Percentiles rank a stretch among this genome's conserved stretches.
Conservation (phyloP, 2,888 invertebrate genomes). For the Machimus atricapillus region DNA sequence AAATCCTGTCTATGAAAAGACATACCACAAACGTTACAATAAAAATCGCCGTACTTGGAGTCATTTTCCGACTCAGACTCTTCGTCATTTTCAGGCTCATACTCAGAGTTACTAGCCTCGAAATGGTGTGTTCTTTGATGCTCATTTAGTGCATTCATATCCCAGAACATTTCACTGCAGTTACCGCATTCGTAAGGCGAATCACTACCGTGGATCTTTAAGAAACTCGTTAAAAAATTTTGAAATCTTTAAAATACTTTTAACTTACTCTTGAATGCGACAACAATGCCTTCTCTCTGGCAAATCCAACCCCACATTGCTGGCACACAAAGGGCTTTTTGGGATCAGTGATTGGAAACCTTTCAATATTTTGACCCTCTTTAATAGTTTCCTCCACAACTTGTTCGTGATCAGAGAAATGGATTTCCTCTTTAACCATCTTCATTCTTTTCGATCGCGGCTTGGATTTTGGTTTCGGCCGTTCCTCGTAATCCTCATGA, state of each 20-base stretch:
- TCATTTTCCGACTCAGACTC: conserved; percentile 68
- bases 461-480: conserved; percentile 31
- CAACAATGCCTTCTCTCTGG: conserved; percentile 80
- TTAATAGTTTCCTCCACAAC: not conserved
- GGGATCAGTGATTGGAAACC: conserved; percentile 71
- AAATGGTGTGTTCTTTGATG: conserved; percentile 70
- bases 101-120: conserved; percentile 62
- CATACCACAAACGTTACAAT: conserved; percentile 78
- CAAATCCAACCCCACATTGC: conserved; percentile 78
- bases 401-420: conserved; percentile 11
- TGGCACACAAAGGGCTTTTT: conserved; percentile 83
- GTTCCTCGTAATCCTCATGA: conserved; percentile 49
- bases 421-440: conserved; percentile 43
- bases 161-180: conserved; percentile 86
- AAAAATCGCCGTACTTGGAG: conserved; percentile 67
- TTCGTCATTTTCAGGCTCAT: conserved; percentile 59
- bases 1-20: conserved; percentile 80
- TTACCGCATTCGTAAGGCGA: conserved; percentile 80
- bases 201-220: conserved; percentile 77
- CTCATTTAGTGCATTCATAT: conserved; percentile 67
- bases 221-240: not conserved
- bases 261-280: conserved; percentile 71
- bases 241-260: not conserved
- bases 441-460: conserved; percentile 48
- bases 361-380: conserved; percentile 41